phyloP scores from a whole-genome alignment of 2,113 vertebrate genomes.

The Atrichornis clamosus region DNA sequence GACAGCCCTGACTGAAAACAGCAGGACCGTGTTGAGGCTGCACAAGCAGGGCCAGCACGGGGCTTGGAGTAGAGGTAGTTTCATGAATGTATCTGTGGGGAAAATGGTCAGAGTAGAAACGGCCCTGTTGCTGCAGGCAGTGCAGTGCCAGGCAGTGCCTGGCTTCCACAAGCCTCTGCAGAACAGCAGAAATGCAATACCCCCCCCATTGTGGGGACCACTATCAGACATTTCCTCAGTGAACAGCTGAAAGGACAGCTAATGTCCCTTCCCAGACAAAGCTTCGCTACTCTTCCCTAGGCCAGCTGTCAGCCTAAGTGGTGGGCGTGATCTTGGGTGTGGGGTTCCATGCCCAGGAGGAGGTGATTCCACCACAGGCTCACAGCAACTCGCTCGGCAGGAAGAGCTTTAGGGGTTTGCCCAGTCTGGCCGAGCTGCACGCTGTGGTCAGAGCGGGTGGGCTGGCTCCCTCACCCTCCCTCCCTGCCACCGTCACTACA shows the following conservation, averaged over 20 bases:
- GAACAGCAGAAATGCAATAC: background rate
- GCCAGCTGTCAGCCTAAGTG: background rate
- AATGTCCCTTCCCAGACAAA: background rate
- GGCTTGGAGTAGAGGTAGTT: background rate
- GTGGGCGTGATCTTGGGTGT: background rate
- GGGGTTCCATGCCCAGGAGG: background rate
- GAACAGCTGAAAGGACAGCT: background rate
- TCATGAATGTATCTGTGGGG: background rate
- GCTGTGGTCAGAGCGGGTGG: background rate
- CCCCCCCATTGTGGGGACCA: background rate
- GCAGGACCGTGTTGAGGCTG: background rate
- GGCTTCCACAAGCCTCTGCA: background rate
- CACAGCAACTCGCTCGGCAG: background rate
- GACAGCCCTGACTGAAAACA: fast-evolving
- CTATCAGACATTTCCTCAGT: background rate
- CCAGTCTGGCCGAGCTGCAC: background rate
- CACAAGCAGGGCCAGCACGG: background rate
- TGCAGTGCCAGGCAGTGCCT: background rate
- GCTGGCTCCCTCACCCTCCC: background rate
- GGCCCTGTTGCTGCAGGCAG: background rate
- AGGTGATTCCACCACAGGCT: background rate
- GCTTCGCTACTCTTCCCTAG: background rate
- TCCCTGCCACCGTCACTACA: background rate
- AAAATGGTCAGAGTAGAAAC: background rate
- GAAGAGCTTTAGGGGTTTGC: background rate